Evolutionary conservation across 2,113 vertebrate genomes (phyloP).

Genomic region (Corythaixoides concolor): DNA sequence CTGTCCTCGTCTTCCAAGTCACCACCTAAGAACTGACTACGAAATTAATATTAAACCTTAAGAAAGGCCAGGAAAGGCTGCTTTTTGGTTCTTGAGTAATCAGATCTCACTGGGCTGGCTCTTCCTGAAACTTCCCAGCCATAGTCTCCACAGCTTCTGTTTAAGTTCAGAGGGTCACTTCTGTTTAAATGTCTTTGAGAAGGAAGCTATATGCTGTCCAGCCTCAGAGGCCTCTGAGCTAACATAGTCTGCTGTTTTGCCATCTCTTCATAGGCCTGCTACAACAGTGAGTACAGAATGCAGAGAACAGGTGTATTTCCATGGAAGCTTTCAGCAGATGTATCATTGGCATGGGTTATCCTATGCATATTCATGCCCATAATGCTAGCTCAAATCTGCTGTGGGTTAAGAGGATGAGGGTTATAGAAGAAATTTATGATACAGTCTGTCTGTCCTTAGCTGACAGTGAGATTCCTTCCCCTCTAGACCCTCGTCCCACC

Average conservation of each 20-base stretch:
- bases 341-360: not conserved
- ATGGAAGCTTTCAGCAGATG: not conserved
- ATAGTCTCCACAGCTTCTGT: not conserved
- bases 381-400: not conserved
- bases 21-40: not conserved
- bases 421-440: not conserved
- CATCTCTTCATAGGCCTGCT: not conserved
- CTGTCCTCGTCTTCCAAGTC: not conserved
- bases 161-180: not conserved
- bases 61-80: not conserved
- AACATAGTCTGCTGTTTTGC: not conserved
- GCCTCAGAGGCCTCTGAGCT: not conserved
- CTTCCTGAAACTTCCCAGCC: not conserved
- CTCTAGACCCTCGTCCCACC: not conserved
- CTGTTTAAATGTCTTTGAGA: not conserved
- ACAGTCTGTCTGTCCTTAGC: not conserved
- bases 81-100: not conserved
- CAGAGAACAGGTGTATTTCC: not conserved
- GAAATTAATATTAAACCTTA: not conserved
- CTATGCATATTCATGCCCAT: not conserved
- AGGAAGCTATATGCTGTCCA: not conserved
- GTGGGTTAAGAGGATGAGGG: not conserved
- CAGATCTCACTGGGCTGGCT: not conserved
- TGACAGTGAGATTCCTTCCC: not conserved
- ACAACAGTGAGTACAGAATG: not conserved